A percentile compares a stretch with the other conserved stretches of the same genome.
Evolutionary conservation across 2,113 vertebrate genomes (phyloP).

Genomic region (Tetrao urogallus): DNA sequence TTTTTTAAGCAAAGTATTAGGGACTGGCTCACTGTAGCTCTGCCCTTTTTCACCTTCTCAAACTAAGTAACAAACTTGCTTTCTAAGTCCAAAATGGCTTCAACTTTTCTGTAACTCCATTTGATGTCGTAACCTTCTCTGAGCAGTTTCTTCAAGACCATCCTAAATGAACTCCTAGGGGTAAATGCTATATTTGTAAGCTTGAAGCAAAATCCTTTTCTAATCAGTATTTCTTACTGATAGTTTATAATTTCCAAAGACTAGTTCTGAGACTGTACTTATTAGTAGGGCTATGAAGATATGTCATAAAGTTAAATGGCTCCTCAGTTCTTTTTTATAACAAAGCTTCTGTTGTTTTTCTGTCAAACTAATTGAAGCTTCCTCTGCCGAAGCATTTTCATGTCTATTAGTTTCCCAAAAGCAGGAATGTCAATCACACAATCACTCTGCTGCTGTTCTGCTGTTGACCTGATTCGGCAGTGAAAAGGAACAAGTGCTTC

Average conservation of each 20-base stretch:
- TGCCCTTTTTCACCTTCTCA: not conserved
- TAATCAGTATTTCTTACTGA: slow-evolving; percentile 35
- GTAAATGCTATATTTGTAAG: not conserved
- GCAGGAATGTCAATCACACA: slow-evolving; percentile 65
- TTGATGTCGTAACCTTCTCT: slow-evolving; percentile 38
- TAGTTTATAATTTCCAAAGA: slow-evolving; percentile 61
- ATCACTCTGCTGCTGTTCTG: slow-evolving; percentile 55
- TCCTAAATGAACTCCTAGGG: slow-evolving; percentile 26
- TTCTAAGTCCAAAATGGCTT: not conserved
- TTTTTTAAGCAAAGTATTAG: not conserved
- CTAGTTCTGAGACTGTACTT: not conserved
- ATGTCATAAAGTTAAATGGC: not conserved
- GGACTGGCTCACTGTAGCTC: not conserved
- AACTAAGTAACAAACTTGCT: not conserved
- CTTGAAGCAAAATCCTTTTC: slow-evolving; percentile 50
- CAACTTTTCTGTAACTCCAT: slow-evolving; percentile 1
- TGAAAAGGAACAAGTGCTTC: slow-evolving; percentile 38
- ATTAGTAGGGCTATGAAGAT: slow-evolving; percentile 40
- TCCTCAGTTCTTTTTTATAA: not conserved
- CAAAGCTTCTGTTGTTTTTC: slow-evolving; percentile 28
- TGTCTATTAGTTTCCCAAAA: slow-evolving; percentile 56
- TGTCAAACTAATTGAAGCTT: slow-evolving; percentile 66
- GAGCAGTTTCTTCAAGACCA: slow-evolving; percentile 36
- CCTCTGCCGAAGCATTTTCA: slow-evolving; percentile 41
- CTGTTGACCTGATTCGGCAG: slow-evolving; percentile 62